These are phyloP conservation scores for Sylvicola cinctus DNA, from an alignment of 2,888 invertebrate species.

Conservation along the genomic window DNA sequence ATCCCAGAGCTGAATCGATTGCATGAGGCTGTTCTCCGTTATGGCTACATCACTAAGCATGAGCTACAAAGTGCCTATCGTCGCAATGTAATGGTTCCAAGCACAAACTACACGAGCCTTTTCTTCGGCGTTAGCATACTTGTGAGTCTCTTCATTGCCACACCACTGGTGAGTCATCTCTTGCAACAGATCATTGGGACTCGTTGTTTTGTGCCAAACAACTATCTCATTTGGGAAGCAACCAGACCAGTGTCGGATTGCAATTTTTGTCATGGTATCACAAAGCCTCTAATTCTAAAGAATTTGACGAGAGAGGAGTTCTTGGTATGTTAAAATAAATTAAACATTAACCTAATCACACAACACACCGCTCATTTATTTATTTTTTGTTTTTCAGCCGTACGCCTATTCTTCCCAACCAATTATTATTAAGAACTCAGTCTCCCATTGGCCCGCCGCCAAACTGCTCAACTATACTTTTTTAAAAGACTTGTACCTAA, in stretches of 20 bases:
- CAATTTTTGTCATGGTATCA: constrained; percentile 34
- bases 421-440: constrained; percentile 56
- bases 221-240: constrained; percentile 73
- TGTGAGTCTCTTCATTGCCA: constrained; percentile 7
- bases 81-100: background rate
- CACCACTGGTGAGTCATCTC: constrained; percentile 20
- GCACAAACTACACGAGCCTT: background rate
- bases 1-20: too few species aligned
- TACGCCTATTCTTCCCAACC: constrained; percentile 65
- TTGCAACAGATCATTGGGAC: constrained; percentile 30
- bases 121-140: background rate
- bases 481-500: constrained; percentile 47
- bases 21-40: too few species aligned
- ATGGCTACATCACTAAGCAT: too few species aligned
- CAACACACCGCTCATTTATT: too few species aligned
- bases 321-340: constrained; percentile 27
- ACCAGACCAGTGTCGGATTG: constrained; percentile 68
- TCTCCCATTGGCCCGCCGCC: constrained; percentile 56
- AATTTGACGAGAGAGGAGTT: constrained; percentile 52
- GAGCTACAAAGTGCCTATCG: too few species aligned
- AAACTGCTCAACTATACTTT: constrained; percentile 41
- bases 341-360: too few species aligned
- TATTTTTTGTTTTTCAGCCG: constrained; percentile 23
- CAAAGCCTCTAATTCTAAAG: constrained; percentile 40
- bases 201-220: constrained; percentile 62